phyloP scores from a whole-genome alignment of 1,140 invertebrate genomes.

The Hyposmocoma kahamanoa region DNA sequence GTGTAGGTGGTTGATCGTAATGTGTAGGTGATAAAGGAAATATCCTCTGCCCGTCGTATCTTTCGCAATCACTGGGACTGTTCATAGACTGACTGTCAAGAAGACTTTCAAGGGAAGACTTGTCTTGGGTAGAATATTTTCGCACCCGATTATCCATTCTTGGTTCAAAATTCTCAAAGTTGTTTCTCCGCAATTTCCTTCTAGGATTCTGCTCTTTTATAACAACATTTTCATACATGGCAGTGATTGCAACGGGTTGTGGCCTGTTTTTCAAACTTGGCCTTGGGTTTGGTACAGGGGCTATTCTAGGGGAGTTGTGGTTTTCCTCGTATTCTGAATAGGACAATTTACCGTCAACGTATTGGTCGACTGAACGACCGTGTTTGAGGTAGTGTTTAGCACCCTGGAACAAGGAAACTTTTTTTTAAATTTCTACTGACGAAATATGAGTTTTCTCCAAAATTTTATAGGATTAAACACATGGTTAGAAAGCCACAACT shows the following conservation, averaged over 20 bases:
- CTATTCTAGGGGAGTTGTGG: slow-evolving; percentile 61
- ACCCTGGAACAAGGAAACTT: slow-evolving; percentile 48
- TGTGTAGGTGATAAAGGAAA: slow-evolving; percentile 87
- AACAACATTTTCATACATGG: slow-evolving; percentile 81
- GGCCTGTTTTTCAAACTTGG: slow-evolving; percentile 63
- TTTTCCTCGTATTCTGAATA: slow-evolving; percentile 73
- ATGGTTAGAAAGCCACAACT: no score
- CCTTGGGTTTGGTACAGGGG: slow-evolving; percentile 56
- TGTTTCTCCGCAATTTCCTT: slow-evolving; percentile 80
- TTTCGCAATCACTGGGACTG: slow-evolving; percentile 61
- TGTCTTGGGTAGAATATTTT: slow-evolving; percentile 71
- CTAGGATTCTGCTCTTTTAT: slow-evolving; percentile 83
- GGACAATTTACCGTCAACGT: slow-evolving; percentile 77
- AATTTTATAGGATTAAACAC: no score
- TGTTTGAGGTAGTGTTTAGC: slow-evolving; percentile 77
- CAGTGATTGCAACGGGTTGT: slow-evolving; percentile 82
- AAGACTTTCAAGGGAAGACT: slow-evolving; percentile 78
- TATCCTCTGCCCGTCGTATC: slow-evolving; percentile 58
- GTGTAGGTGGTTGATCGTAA: slow-evolving; percentile 93
- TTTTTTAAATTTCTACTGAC: no score
- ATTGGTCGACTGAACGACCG: slow-evolving; percentile 83
- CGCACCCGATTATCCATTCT: slow-evolving; percentile 52
- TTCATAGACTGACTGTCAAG: slow-evolving; percentile 73
- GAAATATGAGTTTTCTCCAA: no score
- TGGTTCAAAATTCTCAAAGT: slow-evolving; percentile 75